Conservation (phyloP, 2,797 vertebrate species). For the Tauraco hartlaubi region DNA sequence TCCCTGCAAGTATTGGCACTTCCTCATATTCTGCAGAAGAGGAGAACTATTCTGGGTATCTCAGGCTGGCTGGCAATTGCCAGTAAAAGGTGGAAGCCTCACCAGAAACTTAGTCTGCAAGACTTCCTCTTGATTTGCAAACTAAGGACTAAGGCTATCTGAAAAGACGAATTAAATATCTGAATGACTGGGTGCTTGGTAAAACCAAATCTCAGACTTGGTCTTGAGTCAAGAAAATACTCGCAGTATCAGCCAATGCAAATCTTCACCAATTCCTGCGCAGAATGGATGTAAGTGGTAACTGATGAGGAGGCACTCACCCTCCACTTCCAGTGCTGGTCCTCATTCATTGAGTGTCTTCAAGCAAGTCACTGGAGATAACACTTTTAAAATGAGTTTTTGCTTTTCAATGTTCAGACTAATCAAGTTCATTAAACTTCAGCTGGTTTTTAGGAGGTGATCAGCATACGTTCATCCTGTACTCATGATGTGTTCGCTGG, state of each 20-base stretch:
- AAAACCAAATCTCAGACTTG: neutral
- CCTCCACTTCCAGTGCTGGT: neutral
- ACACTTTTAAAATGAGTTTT: neutral
- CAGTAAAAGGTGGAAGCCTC: conserved; percentile 37
- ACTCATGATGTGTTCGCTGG: neutral
- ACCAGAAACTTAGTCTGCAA: conserved; percentile 44
- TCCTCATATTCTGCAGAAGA: conserved; percentile 44
- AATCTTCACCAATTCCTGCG: neutral
- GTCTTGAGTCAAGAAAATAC: neutral
- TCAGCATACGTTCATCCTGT: neutral
- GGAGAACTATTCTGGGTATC: neutral
- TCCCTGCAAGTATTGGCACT: neutral
- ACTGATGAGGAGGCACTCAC: neutral
- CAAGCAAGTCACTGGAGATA: neutral
- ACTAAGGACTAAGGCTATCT: neutral
- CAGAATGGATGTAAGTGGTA: neutral
- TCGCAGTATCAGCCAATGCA: neutral
- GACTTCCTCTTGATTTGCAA: conserved; percentile 54
- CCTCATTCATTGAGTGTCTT: neutral
- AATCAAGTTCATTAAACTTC: neutral
- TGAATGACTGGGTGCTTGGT: neutral
- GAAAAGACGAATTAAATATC: conserved; percentile 4
- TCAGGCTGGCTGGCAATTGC: neutral
- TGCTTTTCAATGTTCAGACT: neutral
- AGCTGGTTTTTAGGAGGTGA: neutral